These are phyloP conservation scores for Onychomys torridus DNA, from an alignment of 2,797 vertebrate genomes.

Conservation along the genomic window DNA sequence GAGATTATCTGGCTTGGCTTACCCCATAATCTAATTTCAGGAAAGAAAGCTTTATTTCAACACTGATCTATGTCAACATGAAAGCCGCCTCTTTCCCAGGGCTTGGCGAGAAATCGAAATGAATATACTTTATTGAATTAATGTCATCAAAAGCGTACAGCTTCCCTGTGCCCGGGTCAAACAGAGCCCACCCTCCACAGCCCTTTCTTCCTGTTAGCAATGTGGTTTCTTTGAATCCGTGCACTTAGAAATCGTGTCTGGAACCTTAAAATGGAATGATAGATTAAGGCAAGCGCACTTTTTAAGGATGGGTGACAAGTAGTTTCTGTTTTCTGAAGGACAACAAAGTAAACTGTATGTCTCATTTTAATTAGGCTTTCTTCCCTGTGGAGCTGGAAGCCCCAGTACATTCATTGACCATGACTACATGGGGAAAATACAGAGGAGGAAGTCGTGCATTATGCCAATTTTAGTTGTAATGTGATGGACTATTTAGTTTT, in stretches of 20 bases:
- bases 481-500: slow-evolving; percentile 39
- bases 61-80: slow-evolving; percentile 57
- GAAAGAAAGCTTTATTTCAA: slow-evolving; percentile 75
- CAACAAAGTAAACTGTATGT: slow-evolving; percentile 34
- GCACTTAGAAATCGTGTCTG: slow-evolving; percentile 26
- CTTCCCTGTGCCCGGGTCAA: slow-evolving; percentile 51
- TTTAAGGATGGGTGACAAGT: slow-evolving; percentile 60
- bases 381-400: slow-evolving; percentile 53
- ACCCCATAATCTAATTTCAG: slow-evolving; percentile 81
- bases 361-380: slow-evolving; percentile 64
- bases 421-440: background rate
- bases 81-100: slow-evolving; percentile 56
- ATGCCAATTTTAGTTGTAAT: background rate
- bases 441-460: slow-evolving; percentile 18
- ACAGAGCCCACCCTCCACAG: background rate
- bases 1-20: slow-evolving; percentile 68
- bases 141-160: slow-evolving; percentile 48
- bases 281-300: slow-evolving; percentile 50
- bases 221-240: slow-evolving; percentile 13
- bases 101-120: slow-evolving; percentile 67
- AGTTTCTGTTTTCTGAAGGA: slow-evolving; percentile 62
- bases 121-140: slow-evolving; percentile 72
- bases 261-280: slow-evolving; percentile 38
- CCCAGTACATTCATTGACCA: background rate
- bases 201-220: background rate